Base-by-base conservation (phyloP, 1,140 invertebrate genomes). In the Chrysopa pallens region DNA sequence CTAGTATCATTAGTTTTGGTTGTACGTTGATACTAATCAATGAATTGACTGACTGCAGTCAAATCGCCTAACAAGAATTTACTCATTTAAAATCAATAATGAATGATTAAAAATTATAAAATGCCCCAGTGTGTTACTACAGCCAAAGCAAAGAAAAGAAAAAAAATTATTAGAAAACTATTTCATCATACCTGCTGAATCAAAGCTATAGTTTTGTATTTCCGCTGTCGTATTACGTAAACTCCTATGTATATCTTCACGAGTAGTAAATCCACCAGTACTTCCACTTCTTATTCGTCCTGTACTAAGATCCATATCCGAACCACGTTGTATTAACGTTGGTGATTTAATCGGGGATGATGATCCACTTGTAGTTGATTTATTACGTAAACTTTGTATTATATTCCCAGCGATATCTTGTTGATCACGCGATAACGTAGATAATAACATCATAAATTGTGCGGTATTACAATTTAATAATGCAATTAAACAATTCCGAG, bases 381-480 rank as follows among this genome's bases (percentile, higher is more conserved):
- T 76, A 56, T 78, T 69, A 41, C 76, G 70, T 38, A 91, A 69
- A 49, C 74, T 78, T 47, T 89, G 83, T n/a, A 92, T 74, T n/a
- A 90, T 70, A 37, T 76, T 74, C 42, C 79, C 74, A 31, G 86
- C 87, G 23, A 80, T 69, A 50, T 88, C 82, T 69, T 89, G 69
- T 58, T 81, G 85, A 44, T 77, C 77, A 56, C 85, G 80, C 12
- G 88, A 81, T 44, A 96, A 64, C 43, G 79, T 77, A 33, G 80
- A 76, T 48, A 95, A 66, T 44, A 93, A 69, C 57, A 82, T 73
- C 8, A 88, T 91, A 45, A 87, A 77, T 60, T 88, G 82, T 2
- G 87, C 74, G 35, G 84, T 78, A 63, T 92, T 90, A 43, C 89
- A 73, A 68, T 91, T 88, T 61, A 92, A 95, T 17, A 95, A 67